Evolutionary conservation across 2,888 invertebrate genomes (phyloP).

Genomic region (Drosophila tripunctata): DNA sequence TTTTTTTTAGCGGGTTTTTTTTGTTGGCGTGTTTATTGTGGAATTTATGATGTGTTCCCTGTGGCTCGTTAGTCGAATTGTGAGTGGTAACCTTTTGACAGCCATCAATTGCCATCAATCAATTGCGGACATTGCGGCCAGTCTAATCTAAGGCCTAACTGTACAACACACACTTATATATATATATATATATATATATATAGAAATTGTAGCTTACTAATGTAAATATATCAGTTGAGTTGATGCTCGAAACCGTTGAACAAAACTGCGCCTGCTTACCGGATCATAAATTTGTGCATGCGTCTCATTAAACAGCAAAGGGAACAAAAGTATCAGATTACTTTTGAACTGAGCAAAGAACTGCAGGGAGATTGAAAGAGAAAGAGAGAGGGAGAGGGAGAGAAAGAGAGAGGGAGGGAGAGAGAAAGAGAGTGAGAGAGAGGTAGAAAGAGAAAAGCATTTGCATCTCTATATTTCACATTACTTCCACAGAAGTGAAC

Average conservation of each 20-base stretch:
- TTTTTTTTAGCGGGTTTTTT: neutral
- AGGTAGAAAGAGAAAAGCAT: constrained; percentile 11
- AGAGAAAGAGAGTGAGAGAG: constrained; percentile 1
- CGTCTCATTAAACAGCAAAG: constrained; percentile 80
- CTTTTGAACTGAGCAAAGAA: constrained; percentile 20
- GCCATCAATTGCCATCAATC: constrained; percentile 72
- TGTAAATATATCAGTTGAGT: constrained; percentile 25
- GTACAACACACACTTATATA: constrained; percentile 20
- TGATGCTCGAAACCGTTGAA: constrained; percentile 57
- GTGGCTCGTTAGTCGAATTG: constrained; percentile 67
- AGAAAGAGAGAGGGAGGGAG: constrained; percentile 2
- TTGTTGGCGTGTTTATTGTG: constrained; percentile 59
- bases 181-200: neutral
- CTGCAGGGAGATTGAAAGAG: too few species aligned
- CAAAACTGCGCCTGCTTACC: constrained; percentile 79
- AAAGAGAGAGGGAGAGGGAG: constrained; percentile 2
- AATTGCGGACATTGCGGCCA: constrained; percentile 36
- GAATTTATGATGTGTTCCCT: constrained; percentile 68
- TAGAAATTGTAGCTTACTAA: constrained; percentile 4
- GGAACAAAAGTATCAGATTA: constrained; percentile 79
- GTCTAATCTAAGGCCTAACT: constrained; percentile 39
- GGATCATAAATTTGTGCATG: constrained; percentile 81
- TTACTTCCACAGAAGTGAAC: constrained; percentile 59
- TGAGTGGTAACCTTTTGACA: constrained; percentile 47
- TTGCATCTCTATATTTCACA: constrained; percentile 29